A percentile compares a stretch with the other conserved stretches of the same genome.
phyloP scores from a whole-genome alignment of 2,888 invertebrate species.

The Dinocampus coccinellae region DNA sequence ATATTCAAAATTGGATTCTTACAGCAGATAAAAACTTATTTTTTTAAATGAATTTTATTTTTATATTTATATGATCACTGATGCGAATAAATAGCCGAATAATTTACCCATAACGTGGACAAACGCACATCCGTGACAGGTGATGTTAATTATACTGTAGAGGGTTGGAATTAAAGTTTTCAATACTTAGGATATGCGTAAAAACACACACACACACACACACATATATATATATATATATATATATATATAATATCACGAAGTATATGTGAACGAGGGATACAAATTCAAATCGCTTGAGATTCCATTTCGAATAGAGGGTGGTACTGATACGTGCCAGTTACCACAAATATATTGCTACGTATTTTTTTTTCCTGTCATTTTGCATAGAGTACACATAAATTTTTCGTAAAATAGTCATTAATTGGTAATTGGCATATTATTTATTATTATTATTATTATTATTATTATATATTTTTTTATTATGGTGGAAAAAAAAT shows the following conservation, averaged over 20 bases:
- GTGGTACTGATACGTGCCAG: constrained; percentile 54
- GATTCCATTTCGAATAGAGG: constrained; percentile 6
- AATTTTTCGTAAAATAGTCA: too few species aligned
- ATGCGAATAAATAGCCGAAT: constrained; percentile 44
- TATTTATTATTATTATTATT: too few species aligned
- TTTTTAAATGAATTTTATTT: not conserved
- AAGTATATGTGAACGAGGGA: constrained; percentile 56
- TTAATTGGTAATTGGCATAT: too few species aligned
- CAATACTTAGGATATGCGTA: constrained; percentile 27
- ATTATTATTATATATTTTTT: not conserved
- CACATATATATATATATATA: too few species aligned
- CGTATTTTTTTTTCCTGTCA: not conserved
- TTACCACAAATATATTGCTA: constrained; percentile 37
- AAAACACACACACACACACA: constrained; percentile 56
- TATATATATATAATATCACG: too few species aligned
- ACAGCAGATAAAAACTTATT: not conserved
- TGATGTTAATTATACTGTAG: not conserved
- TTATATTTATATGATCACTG: constrained; percentile 27
- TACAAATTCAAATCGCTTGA: constrained; percentile 26
- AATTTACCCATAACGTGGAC: constrained; percentile 47
- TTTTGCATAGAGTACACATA: too few species aligned
- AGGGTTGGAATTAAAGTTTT: not conserved
- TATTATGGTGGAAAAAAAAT: constrained; percentile 52
- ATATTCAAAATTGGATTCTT: not conserved
- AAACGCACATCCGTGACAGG: not conserved